Evolutionary conservation across 2,888 invertebrate species (phyloP).

Genomic region (Cheilosia grossa): DNA sequence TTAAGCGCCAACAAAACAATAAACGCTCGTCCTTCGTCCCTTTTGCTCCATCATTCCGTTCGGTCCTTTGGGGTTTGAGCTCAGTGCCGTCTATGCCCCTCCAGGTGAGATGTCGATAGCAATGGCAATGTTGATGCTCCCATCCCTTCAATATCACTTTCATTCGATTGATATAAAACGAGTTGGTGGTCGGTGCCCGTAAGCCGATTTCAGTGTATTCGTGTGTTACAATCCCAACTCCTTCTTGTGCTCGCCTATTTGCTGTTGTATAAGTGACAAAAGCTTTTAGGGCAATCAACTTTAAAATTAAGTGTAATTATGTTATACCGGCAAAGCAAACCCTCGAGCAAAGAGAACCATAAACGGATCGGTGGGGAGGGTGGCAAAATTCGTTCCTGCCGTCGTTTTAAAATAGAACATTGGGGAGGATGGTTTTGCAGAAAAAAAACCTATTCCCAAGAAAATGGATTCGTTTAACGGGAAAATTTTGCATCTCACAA

Average conservation of each 20-base stretch:
- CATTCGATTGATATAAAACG: slow-evolving; percentile 44
- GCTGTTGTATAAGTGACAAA: slow-evolving; percentile 57
- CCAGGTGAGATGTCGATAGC: slow-evolving; percentile 42
- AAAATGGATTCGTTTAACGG: slow-evolving; percentile 40
- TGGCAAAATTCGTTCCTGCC: slow-evolving; percentile 27
- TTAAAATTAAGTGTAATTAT: slow-evolving; percentile 71
- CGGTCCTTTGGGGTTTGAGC: neutral
- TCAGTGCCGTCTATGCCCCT: slow-evolving; percentile 14
- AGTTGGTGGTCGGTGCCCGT: neutral
- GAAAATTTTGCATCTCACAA: slow-evolving; percentile 35
- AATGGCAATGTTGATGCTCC: slow-evolving; percentile 17
- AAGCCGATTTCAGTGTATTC: slow-evolving; percentile 26
- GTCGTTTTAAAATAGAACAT: slow-evolving; percentile 41
- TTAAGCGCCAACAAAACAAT: slow-evolving; percentile 31
- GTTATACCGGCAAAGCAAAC: slow-evolving; percentile 48
- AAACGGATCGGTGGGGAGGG: slow-evolving; percentile 12
- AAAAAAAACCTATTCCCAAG: neutral
- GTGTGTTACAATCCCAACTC: slow-evolving; percentile 36
- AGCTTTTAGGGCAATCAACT: slow-evolving; percentile 74
- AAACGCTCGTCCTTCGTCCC: neutral
- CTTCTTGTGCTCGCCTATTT: slow-evolving; percentile 1
- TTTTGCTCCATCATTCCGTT: slow-evolving; percentile 10
- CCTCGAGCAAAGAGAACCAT: slow-evolving; percentile 24
- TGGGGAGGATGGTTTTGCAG: neutral
- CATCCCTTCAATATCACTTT: slow-evolving; percentile 45